Base-by-base conservation (phyloP, 2,888 invertebrate species). In the Allolobophora icterica region DNA sequence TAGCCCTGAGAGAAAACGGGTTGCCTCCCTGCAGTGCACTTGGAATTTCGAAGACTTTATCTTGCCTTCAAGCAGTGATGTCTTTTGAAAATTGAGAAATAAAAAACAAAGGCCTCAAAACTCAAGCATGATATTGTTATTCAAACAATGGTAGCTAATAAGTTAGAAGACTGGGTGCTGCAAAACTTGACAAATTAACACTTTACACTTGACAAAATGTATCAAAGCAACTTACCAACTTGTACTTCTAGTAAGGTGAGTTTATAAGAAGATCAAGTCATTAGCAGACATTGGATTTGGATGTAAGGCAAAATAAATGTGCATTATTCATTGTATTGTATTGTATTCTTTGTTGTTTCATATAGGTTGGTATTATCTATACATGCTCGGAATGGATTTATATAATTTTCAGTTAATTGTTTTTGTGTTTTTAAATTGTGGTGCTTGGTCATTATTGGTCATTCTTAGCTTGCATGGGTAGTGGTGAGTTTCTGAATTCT, bases 391-490 rank as follows among this genome's bases (percentile, higher is more conserved):
- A 71, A 30, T 71, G n/a, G 30, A n/a, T 71, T 71, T 71, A 30
- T 71, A 30, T 71, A 13, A 71, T 71, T 71, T 71, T 4, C 34
- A 87, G 15, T 87, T 84, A 13, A 38, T 24, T 38, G 24, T 87
- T 87, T 87, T 24, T 38, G 84, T 87, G 87, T 87, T 24, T n/a
- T 87, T 34, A 52, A 34, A n/a, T 87, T 35, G 15, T 87, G 87
- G 87, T 87, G 35, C 38, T 4, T 38, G 87, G 87, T 84, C 84
- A 33, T 84, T 84, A 84, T 2, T 33, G 17, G 34, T 87, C 19
- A 87, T 87, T 35, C 38, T 87, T 87, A 35, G 34, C 24, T 35
- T 87, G 87, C 87, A 87, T 87, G 87, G 87, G 87, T 35, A 87
- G 87, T 38, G 87, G 87, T 87, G 19, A 33, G 13, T 71, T 71